phyloP scores from a whole-genome alignment of 2,113 vertebrate species.

The Ovis aries region DNA sequence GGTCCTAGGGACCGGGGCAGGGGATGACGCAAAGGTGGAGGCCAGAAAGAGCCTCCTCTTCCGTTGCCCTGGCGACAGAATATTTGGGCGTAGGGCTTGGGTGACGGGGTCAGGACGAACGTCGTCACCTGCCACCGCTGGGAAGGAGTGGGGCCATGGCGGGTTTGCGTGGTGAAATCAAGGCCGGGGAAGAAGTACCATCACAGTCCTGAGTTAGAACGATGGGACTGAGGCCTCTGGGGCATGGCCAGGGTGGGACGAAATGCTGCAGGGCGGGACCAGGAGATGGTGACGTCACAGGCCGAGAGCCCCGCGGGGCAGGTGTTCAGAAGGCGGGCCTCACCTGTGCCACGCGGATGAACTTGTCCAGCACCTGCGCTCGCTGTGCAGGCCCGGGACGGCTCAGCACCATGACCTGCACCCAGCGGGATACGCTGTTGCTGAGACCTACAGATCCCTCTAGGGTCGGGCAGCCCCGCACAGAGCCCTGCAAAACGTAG shows the following conservation, averaged over 20 bases:
- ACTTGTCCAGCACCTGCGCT: conserved; percentile 93
- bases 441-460: conserved; percentile 91
- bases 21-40: not conserved
- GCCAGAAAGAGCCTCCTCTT: not conserved
- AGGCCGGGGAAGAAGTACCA: not conserved
- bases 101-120: not conserved
- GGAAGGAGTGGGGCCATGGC: not conserved
- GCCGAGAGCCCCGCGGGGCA: rapidly evolving
- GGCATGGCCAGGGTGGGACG: not conserved
- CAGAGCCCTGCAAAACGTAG: conserved; percentile 88
- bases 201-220: not conserved
- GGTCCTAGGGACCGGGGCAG: not conserved
- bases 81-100: not conserved
- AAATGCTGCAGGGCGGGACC: not conserved
- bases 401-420: conserved; percentile 94
- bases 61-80: not conserved
- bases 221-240: rapidly evolving
- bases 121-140: not conserved
- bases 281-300: not conserved
- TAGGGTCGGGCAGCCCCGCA: conserved; percentile 85
- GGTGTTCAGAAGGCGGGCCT: not conserved
- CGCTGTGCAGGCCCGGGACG: conserved; percentile 90
- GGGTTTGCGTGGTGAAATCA: not conserved
- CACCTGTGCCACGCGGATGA: conserved; percentile 92
- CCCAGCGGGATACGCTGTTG: conserved; percentile 94